Evolutionary conservation across 2,888 invertebrate species (phyloP).

Genomic region (Halictus ligatus): DNA sequence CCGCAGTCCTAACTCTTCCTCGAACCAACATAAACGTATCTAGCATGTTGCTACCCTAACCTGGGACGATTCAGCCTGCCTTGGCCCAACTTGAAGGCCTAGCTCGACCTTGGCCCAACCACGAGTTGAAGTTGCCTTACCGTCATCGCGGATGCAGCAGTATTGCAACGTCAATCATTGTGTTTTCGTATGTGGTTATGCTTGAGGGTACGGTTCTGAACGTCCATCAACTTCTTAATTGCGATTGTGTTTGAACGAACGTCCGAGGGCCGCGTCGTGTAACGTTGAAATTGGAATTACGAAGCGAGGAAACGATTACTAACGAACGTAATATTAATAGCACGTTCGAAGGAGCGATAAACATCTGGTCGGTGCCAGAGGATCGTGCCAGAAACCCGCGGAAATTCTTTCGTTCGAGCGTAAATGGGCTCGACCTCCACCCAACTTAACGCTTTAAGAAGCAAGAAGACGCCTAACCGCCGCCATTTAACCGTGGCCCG

Average conservation of each 20-base stretch:
- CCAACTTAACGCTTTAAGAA: conserved; percentile 34
- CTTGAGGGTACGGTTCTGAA: neutral
- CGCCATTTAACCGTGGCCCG: neutral
- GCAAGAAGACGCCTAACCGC: neutral
- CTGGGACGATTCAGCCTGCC: neutral
- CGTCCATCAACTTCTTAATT: neutral
- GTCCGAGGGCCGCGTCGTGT: neutral
- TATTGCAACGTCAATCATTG: neutral
- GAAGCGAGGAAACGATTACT: neutral
- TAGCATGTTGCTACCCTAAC: too few relatives aligned
- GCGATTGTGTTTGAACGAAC: neutral
- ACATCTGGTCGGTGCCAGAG: conserved; percentile 25
- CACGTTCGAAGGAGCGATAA: conserved; percentile 1
- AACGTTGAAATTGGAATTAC: neutral
- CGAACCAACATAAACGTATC: too few relatives aligned
- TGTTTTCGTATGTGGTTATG: neutral
- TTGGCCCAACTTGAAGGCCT: neutral
- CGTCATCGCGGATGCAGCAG: neutral
- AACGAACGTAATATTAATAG: conserved; percentile 25
- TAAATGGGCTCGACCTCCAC: conserved; percentile 35
- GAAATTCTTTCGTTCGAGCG: conserved; percentile 17
- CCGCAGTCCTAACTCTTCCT: too few relatives aligned
- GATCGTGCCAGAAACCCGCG: conserved; percentile 51
- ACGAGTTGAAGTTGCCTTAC: neutral
- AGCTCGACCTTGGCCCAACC: neutral